These are phyloP conservation scores for Drosophila vallismaia DNA, from an alignment of 2,888 invertebrate species.

Conservation along the genomic window DNA sequence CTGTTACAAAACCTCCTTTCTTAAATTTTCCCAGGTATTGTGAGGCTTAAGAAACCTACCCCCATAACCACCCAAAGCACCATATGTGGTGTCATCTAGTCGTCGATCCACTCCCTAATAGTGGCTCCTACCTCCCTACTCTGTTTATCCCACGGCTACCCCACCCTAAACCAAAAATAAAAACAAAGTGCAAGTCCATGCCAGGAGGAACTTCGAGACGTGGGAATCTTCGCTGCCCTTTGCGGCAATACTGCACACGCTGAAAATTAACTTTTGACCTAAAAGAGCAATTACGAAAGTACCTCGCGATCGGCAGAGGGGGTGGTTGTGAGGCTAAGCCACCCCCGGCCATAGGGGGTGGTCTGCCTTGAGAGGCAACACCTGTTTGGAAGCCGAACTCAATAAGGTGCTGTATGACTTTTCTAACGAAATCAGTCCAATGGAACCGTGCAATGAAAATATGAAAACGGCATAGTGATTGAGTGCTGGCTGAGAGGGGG, in stretches of 20 bases:
- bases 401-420: constrained; percentile 79
- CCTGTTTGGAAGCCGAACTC: constrained; percentile 57
- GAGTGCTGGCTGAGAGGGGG: constrained; percentile 3
- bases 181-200: constrained; percentile 23
- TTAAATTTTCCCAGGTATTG: constrained; percentile 29
- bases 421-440: constrained; percentile 74
- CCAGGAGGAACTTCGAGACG: constrained; percentile 47
- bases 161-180: constrained; percentile 12
- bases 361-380: constrained; percentile 74
- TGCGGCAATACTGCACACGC: constrained; percentile 65
- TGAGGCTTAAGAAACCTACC: constrained; percentile 17
- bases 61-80: constrained; percentile 8
- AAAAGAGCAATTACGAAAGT: constrained; percentile 59
- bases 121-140: constrained; percentile 14
- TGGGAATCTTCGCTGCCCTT: constrained; percentile 68
- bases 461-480: constrained; percentile 8
- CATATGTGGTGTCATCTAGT: constrained; percentile 19
- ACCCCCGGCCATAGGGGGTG: constrained; percentile 42
- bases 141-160: constrained; percentile 31
- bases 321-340: constrained; percentile 23
- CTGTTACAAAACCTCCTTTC: background rate
- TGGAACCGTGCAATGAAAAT: constrained; percentile 62
- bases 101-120: constrained; percentile 10
- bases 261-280: constrained; percentile 77
- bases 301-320: constrained; percentile 36